Evolutionary conservation across 2,797 vertebrate genomes (phyloP).

Genomic region (Peromyscus eremicus): DNA sequence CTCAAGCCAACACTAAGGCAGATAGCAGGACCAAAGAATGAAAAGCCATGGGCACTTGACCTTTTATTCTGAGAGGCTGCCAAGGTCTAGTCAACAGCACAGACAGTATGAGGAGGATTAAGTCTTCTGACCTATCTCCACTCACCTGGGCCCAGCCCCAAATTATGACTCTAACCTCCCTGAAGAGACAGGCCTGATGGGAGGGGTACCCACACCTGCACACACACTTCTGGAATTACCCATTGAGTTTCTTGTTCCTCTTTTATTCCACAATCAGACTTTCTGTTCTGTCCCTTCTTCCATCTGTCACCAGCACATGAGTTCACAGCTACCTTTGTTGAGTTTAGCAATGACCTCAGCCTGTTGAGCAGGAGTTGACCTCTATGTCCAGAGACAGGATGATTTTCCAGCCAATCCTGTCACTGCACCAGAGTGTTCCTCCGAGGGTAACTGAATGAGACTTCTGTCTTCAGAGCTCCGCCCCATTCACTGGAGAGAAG

Average conservation of each 20-base stretch:
- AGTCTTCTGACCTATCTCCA: slow-evolving; percentile 1
- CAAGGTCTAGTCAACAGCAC: not conserved
- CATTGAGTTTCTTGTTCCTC: not conserved
- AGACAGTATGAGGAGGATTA: not conserved
- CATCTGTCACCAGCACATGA: slow-evolving; percentile 42
- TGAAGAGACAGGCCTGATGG: not conserved
- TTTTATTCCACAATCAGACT: slow-evolving; percentile 4
- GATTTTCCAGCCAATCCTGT: slow-evolving; percentile 28
- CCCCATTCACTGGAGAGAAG: not conserved
- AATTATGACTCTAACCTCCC: not conserved
- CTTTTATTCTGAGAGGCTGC: not conserved
- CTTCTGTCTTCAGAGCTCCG: not conserved
- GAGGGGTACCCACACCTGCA: not conserved
- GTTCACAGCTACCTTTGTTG: slow-evolving; percentile 45
- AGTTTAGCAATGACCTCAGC: slow-evolving; percentile 59
- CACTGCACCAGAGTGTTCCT: slow-evolving; percentile 43
- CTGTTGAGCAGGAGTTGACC: slow-evolving; percentile 46
- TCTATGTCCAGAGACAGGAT: not conserved
- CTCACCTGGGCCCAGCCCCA: not conserved
- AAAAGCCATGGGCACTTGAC: not conserved
- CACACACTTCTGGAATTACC: not conserved
- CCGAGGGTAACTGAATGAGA: not conserved
- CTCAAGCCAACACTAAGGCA: not conserved
- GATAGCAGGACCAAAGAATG: not conserved
- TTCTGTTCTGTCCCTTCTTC: slow-evolving; percentile 46